Conservation (phyloP, 2,797 vertebrate genomes). For the Pseudocheirus occidentalis region DNA sequence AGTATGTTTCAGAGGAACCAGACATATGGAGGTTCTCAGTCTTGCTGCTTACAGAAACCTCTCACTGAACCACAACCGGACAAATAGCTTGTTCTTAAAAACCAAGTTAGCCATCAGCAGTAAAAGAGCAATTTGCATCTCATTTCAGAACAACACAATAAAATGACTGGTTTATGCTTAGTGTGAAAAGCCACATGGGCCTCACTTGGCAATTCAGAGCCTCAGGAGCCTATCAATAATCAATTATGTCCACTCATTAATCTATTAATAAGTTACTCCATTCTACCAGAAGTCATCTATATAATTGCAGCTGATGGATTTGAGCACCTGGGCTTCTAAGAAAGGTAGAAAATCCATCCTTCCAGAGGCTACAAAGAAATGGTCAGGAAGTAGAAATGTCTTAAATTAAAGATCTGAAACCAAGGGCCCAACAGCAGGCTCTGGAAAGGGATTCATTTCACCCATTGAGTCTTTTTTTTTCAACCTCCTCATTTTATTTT, state of each 20-base stretch:
- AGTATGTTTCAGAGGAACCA: neutral
- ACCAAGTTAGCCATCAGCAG: neutral
- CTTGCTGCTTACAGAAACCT: neutral
- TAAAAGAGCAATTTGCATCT: neutral
- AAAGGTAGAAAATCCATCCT: neutral
- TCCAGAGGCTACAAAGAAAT: neutral
- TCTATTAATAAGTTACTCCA: neutral
- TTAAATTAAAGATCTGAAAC: slow-evolving; percentile 8
- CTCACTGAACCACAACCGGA: neutral
- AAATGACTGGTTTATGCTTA: neutral
- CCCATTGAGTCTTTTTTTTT: neutral
- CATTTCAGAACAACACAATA: neutral
- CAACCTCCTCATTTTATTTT: no score
- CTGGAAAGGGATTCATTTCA: neutral
- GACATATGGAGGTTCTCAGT: neutral
- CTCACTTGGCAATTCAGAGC: neutral
- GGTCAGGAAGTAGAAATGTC: slow-evolving; percentile 4
- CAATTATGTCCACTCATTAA: neutral
- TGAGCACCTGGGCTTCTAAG: neutral
- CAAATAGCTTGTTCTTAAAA: neutral
- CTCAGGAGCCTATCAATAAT: neutral
- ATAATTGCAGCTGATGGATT: neutral
- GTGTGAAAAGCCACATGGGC: neutral
- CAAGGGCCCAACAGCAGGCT: neutral
- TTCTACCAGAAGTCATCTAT: neutral